Evolutionary conservation across 2,888 invertebrate genomes (phyloP), one percentile per base, ranked within the genome.

Genomic region (Heliconius hortense): DNA sequence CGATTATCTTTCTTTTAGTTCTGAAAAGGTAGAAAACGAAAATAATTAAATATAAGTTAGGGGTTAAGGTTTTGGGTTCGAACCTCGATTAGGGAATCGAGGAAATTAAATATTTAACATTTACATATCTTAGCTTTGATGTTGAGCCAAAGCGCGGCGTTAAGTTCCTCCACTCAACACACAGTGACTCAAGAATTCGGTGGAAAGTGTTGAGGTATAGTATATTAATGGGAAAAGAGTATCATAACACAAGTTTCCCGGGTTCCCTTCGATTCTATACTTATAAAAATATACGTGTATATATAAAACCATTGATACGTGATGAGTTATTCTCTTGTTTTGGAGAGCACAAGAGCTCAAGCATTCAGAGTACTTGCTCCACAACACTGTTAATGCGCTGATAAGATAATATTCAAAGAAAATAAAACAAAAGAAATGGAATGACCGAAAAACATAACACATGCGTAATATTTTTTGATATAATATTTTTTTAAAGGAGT

Each of bases 311-410:
- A 11, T 7, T 64, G 28, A 35, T 64, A 67, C 13, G n/a, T n/a
- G 21, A 31, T 13, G 21, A 69, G 7, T 31, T 69, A 69, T n/a
- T 31, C 53, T 53, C 68, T 69, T 69, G 68, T 69, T 69, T 69
- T 56, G 48, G 11, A 28, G 28, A 28, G n/a, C n/a, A 28, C 68
- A 69, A 15, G 3, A 28, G 28, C 2, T 28, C 53, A n/a, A 69
- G n/a, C 2, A n/a, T 11, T 53, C 31, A n/a, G 53, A 13, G 21
- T 15, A 53, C 7, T 69, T n/a, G 5, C n/a, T 2, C 13, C 53
- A 69, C n/a, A 28, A 69, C 53, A 69, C 31, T 69, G 21, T 69
- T 13, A 53, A 56, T 53, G 31, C 8, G 53, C 68, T 69, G 68
- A 69, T 69, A 69, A 69, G 31, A 56, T 56, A 64, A 24, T 63